phyloP scores from a whole-genome alignment of 1,140 invertebrate genomes.

The Zaprionus vittiger region DNA sequence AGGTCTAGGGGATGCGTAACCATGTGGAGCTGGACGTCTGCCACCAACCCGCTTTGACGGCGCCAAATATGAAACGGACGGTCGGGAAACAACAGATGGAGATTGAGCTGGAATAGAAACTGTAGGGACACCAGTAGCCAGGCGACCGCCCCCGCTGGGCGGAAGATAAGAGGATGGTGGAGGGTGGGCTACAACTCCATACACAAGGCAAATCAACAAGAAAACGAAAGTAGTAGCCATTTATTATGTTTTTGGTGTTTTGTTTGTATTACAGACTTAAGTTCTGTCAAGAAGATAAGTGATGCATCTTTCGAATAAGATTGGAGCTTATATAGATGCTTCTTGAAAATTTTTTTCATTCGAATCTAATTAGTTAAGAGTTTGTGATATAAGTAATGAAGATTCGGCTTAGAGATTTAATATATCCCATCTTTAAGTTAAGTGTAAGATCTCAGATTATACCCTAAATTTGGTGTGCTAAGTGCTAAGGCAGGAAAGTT shows the following conservation, averaged over 20 bases:
- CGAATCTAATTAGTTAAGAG: neutral
- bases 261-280: no score
- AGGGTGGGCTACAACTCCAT: constrained; percentile 12
- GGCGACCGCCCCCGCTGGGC: neutral
- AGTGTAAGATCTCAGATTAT: neutral
- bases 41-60: neutral
- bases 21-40: neutral
- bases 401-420: neutral
- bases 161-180: neutral
- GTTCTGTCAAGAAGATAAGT: neutral
- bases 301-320: neutral
- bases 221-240: constrained; percentile 17
- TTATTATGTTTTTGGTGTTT: neutral
- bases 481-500: neutral
- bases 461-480: neutral
- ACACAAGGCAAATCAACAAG: constrained; percentile 23
- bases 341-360: neutral
- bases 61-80: constrained; percentile 1
- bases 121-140: neutral
- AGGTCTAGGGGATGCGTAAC: neutral
- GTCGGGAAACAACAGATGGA: neutral
- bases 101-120: neutral
- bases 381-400: neutral
- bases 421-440: neutral
- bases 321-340: neutral